Base-by-base conservation (phyloP, 2,888 invertebrate genomes). In the Endotricha flammealis region DNA sequence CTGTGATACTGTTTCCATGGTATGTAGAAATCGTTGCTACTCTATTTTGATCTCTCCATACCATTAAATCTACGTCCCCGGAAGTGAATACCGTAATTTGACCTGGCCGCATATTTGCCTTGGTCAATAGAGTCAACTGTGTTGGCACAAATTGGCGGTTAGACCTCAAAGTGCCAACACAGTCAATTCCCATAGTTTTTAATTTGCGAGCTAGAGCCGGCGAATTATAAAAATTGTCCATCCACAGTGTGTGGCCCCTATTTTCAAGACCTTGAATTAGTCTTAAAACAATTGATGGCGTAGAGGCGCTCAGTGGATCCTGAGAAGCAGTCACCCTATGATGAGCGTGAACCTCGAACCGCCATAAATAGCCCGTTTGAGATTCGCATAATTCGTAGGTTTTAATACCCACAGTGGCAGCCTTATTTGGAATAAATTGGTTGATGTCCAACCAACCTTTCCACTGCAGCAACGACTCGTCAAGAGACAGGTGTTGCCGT, bases 361-460 rank as follows among this genome's bases (percentile, higher is more conserved):
- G 43, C 45, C 53, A 55, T 28, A 48, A 32, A 29, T 59, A 55
- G 0, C 56, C 53, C 4, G 49, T 46, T 12, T 43, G 34, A 8
- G 53, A 53, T 12, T 55, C 55, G 31, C 53, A 57, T 1, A 59
- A 4, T 22, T 57, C 55, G 31, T 50, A 55, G 0, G 46, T 44
- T 38, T 55, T 55, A 0, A 57, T 50, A 0, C 55, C 53, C 0
- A 36, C 33, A n/a, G 24, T 9, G 0, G 51, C 50, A 2, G 44
- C 46, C 40, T 55, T 50, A 10, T 51, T 52, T 1, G 16, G 39
- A 7, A 53, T 52, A 2, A 49, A 41, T 28, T 60, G 57, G 3
- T 53, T 57, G 1, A 54, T 52, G 13, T 42, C 31, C 0, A 56
- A 28, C 47, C 49, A 48, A 12, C 57, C 57, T 29, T 51, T 57